phyloP scores from a whole-genome alignment of 2,113 vertebrate genomes.

The Alexandromys fortis region DNA sequence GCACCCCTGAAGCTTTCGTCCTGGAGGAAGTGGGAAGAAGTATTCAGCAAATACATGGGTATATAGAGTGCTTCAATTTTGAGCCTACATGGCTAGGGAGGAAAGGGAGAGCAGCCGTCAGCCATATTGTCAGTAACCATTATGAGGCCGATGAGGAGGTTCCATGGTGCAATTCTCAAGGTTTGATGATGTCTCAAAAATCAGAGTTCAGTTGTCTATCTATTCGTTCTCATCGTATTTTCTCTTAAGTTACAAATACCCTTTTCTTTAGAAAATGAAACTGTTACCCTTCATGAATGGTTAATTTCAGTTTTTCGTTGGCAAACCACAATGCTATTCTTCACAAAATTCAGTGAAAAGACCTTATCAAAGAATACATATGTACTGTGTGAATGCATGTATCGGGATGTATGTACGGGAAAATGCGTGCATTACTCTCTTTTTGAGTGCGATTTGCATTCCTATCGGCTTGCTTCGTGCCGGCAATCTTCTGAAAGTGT shows the following conservation, averaged over 20 bases:
- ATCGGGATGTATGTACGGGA: not conserved
- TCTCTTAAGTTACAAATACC: constrained; percentile 16
- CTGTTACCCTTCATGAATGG: not conserved
- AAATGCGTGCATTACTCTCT: not conserved
- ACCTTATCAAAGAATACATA: constrained; percentile 36
- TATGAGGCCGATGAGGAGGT: not conserved
- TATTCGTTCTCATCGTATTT: not conserved
- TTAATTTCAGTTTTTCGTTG: constrained; percentile 32
- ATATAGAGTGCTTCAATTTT: not conserved
- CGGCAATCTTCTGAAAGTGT: not conserved
- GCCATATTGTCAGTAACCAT: not conserved
- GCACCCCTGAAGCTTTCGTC: not conserved
- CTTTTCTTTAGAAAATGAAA: constrained; percentile 45
- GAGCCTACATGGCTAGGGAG: not conserved
- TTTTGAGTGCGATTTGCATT: not conserved
- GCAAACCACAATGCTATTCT: constrained; percentile 4
- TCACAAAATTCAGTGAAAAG: constrained; percentile 34
- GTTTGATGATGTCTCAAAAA: not conserved
- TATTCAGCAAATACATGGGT: not conserved
- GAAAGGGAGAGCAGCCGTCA: not conserved
- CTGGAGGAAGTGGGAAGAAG: not conserved
- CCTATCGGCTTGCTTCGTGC: not conserved
- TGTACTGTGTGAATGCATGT: not conserved
- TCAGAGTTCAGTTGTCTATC: not conserved
- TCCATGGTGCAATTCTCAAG: not conserved